A percentile compares a stretch with the other conserved stretches of the same genome.
Evolutionary conservation across 2,888 invertebrate genomes (phyloP).

Genomic region (Petrophora chlorosata): DNA sequence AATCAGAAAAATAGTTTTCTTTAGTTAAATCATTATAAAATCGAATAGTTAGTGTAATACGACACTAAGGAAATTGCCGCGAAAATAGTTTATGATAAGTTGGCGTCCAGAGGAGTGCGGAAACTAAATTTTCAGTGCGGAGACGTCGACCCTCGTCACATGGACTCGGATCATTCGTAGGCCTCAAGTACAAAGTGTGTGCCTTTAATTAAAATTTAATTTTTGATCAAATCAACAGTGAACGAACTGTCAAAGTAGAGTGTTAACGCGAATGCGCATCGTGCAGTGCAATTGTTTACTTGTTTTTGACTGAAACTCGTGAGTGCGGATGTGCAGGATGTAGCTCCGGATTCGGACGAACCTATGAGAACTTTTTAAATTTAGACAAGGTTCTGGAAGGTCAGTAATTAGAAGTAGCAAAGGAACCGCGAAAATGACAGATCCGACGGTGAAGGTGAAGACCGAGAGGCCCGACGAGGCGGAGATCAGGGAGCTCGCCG

Average conservation of each 20-base stretch:
- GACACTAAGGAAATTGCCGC: constrained; percentile 45
- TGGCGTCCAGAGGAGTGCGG: constrained; percentile 51
- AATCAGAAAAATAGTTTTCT: constrained; percentile 52
- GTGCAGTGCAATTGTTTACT: constrained; percentile 65
- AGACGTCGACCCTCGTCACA: constrained; percentile 52
- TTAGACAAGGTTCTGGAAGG: constrained; percentile 15
- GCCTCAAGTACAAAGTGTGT: constrained; percentile 43
- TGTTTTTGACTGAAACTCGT: constrained; percentile 59
- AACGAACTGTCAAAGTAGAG: constrained; percentile 66
- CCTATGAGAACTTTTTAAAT: constrained; percentile 17
- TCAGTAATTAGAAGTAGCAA: constrained; percentile 10
- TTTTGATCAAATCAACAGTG: constrained; percentile 39
- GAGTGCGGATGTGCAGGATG: constrained; percentile 60
- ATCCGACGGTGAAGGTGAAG: constrained; percentile 83
- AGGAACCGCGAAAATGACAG: constrained; percentile 58
- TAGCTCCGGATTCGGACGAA: constrained; percentile 52
- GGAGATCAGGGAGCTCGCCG: constrained; percentile 93
- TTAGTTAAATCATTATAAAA: constrained; percentile 33
- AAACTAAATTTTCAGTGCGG: constrained; percentile 56
- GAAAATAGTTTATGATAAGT: constrained; percentile 62
- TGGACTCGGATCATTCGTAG: constrained; percentile 46
- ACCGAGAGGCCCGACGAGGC: constrained; percentile 92
- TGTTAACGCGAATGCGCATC: constrained; percentile 56
- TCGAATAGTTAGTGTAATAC: constrained; percentile 23
- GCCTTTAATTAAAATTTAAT: constrained; percentile 35